Conservation (phyloP, 2,797 vertebrate genomes). For the Carcharodon carcharias region DNA sequence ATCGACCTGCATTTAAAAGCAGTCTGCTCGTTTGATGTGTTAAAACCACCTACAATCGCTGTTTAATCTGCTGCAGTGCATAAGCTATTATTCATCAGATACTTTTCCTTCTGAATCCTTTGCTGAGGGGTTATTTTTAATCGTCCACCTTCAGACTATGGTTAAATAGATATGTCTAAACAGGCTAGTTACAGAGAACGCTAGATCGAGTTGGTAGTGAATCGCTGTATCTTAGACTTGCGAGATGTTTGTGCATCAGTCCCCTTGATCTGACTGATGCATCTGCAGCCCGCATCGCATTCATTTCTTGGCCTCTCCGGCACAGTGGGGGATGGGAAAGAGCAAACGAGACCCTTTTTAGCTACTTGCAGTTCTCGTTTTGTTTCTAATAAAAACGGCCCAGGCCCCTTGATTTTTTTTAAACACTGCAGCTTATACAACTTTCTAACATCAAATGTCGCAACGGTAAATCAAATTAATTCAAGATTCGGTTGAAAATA, state of each 20-base stretch:
- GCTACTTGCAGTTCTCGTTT: constrained; percentile 35
- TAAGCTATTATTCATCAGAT: constrained; percentile 5
- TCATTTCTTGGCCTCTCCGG: constrained; percentile 35
- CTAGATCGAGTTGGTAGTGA: constrained; percentile 8
- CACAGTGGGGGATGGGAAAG: constrained; percentile 37
- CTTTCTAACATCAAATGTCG: constrained; percentile 28
- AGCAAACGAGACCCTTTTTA: constrained; percentile 31
- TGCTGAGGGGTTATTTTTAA: not conserved
- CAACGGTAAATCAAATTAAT: not conserved
- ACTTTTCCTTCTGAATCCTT: constrained; percentile 14
- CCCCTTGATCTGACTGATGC: constrained; percentile 34
- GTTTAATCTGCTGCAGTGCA: constrained; percentile 31
- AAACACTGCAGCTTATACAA: not conserved
- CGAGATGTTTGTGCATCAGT: constrained; percentile 26
- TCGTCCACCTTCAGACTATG: not conserved
- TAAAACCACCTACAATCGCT: constrained; percentile 14
- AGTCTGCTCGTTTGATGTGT: constrained; percentile 2
- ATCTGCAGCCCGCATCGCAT: constrained; percentile 36
- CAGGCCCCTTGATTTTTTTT: not conserved
- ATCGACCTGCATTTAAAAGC: constrained; percentile 19
- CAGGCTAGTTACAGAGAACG: not conserved
- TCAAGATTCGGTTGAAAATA: not conserved
- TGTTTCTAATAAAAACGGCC: constrained; percentile 26
- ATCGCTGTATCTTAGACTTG: constrained; percentile 26
- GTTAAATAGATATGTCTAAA: not conserved